Evolutionary conservation across 2,888 invertebrate genomes (phyloP).

Genomic region (Barypeithes pellucidus): DNA sequence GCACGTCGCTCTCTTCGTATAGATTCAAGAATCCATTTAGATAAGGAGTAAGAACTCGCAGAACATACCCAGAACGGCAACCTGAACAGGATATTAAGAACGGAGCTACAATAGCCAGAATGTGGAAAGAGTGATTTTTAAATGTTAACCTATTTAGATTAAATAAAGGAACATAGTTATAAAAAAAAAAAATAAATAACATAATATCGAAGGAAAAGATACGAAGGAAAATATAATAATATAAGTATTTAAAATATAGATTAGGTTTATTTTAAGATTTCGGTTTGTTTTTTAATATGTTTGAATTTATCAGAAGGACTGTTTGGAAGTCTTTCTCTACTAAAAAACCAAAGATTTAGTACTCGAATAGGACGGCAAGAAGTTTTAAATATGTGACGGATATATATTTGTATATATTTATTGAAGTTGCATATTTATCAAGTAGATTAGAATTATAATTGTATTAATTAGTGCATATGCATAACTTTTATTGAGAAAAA

Average conservation of each 20-base stretch:
- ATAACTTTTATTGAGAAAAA: no score
- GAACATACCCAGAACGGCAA: no score
- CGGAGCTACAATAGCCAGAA: no score
- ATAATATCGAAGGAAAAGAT: no score
- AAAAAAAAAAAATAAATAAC: no score
- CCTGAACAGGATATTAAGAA: no score
- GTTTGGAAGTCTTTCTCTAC: conserved; percentile 12
- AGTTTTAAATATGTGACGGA: conserved; percentile 40
- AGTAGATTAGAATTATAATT: conserved; percentile 25
- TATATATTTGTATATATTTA: conserved; percentile 44
- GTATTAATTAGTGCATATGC: not conserved
- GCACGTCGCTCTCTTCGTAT: no score
- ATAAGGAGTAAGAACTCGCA: no score
- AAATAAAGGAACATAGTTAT: no score
- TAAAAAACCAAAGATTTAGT: conserved; percentile 44
- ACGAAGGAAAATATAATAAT: not conserved
- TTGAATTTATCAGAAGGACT: conserved; percentile 4
- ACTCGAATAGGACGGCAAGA: conserved; percentile 34
- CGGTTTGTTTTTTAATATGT: conserved; percentile 7
- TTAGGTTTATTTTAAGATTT: conserved; percentile 11
- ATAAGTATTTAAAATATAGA: not conserved
- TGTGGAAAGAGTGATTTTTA: no score
- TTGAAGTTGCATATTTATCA: conserved; percentile 42
- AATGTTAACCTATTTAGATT: no score
- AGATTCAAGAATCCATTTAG: no score